Evolutionary conservation across 92 coral and sea anemone species (phyloP).

Genomic region (Bergia puertoricense): DNA sequence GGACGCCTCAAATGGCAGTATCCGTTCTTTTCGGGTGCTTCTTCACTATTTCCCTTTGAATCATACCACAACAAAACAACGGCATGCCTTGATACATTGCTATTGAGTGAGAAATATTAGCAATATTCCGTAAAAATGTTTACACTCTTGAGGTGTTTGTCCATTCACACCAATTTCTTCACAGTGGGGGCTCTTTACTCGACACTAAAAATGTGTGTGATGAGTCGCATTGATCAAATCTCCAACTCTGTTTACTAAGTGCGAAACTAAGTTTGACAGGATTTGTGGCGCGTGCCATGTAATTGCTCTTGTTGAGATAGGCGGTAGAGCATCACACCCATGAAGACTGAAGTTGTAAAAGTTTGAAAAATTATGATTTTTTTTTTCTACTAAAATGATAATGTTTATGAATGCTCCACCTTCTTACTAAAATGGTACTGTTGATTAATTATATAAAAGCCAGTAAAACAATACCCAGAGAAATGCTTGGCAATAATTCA

Average conservation of each 20-base stretch:
- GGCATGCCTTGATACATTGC: not conserved
- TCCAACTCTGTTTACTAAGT: not conserved
- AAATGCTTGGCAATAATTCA: no score
- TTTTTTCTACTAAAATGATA: no score
- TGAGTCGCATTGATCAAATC: slow-evolving; percentile 3
- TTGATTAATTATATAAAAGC: no score
- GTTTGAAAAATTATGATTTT: no score
- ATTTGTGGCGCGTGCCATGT: slow-evolving; percentile 18
- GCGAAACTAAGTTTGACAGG: not conserved
- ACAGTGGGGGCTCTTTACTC: slow-evolving; percentile 1
- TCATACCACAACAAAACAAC: not conserved
- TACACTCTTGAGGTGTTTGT: not conserved
- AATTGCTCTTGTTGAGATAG: not conserved
- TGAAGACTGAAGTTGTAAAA: not conserved
- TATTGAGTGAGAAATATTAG: not conserved
- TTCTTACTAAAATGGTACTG: no score
- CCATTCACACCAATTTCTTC: slow-evolving; percentile 11
- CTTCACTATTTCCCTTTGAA: not conserved
- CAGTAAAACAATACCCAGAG: no score
- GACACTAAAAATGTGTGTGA: not conserved
- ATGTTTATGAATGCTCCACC: no score
- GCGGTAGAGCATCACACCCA: not conserved
- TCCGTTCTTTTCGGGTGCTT: not conserved
- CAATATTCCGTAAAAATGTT: not conserved
- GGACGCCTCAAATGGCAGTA: not conserved